Evolutionary conservation across 2,113 vertebrate genomes (phyloP), one percentile per base, ranked within the genome.

Genomic region (Phalacrocorax brasilianus): DNA sequence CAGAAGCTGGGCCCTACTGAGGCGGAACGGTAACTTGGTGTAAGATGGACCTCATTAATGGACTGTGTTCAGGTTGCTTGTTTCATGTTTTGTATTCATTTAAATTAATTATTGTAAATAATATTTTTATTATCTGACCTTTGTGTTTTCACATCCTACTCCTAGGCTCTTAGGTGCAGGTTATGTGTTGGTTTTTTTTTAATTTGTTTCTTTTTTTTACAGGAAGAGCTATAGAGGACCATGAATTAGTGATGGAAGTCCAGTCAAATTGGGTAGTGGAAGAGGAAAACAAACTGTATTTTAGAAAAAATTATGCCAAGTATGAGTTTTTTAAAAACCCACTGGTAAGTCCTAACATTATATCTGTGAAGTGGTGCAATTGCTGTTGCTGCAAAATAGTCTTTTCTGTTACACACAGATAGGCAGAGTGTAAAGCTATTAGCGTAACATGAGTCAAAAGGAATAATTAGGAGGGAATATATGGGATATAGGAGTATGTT

Each of bases 271-370:
- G 99, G 98, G 98, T 98, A 53, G 98, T 99, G 98, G 99, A 99
- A 96, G 98, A 99, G 38, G 98, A 99, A 96, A 99, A 98, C 97
- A 98, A 98, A 44, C 97, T 99, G n/a, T 99, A 98, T 97, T 99
- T 99, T 97, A 99, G 99, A 97, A 99, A 99, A 98, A 99, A 99
- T 97, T 99, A 99, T 96, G 99, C 99, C 90, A 99, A 99, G 97
- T 99, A 99, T 93, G 99, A 99, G 94, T 99, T 99, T 98, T 99
- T 99, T 98, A 99, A 98, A 98, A 99, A 98, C 93, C 99, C 99
- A 50, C 94, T 99, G 98, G 99, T 99, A 98, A 99, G 99, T 97
- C 26, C 67, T 96, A 79, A 26, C 2, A 2, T 58, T 66, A 0
- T 61, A 30, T 67, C 40, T 62, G 47, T 84, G 38, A 77, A 87